A percentile compares a stretch with the other conserved stretches of the same genome.
Evolutionary conservation across 2,797 vertebrate species (phyloP).

Genomic region (Phyllotis vaccarum): DNA sequence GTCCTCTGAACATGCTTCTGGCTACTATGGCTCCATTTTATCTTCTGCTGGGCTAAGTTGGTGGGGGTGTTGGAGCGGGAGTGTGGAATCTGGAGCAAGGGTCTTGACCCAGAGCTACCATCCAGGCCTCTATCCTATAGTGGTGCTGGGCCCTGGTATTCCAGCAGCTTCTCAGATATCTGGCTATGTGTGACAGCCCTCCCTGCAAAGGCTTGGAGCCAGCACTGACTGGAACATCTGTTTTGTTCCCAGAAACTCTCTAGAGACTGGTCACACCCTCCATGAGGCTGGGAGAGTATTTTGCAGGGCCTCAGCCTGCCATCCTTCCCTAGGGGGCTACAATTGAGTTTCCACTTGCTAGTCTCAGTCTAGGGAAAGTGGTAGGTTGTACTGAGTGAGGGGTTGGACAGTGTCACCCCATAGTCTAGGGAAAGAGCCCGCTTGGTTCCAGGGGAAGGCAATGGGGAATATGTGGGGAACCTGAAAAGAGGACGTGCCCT

Average conservation of each 20-base stretch:
- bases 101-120: not conserved
- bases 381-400: not conserved
- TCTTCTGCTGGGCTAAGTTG: not conserved
- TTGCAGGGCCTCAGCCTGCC: not conserved
- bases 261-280: not conserved
- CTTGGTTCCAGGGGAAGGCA: not conserved
- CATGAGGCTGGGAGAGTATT: not conserved
- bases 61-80: too few species aligned
- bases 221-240: not conserved
- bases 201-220: not conserved
- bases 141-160: not conserved
- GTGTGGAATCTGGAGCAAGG: not conserved
- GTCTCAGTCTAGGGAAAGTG: not conserved
- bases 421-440: not conserved
- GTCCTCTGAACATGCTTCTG: not conserved
- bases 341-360: not conserved
- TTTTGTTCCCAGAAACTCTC: not conserved
- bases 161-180: not conserved
- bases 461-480: not conserved
- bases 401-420: not conserved
- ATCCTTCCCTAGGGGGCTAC: not conserved
- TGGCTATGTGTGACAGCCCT: not conserved
- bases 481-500: accelerated
- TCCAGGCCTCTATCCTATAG: not conserved
- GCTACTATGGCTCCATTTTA: not conserved